phyloP scores from a whole-genome alignment of 2,888 invertebrate species.

The Merodon equestris region DNA sequence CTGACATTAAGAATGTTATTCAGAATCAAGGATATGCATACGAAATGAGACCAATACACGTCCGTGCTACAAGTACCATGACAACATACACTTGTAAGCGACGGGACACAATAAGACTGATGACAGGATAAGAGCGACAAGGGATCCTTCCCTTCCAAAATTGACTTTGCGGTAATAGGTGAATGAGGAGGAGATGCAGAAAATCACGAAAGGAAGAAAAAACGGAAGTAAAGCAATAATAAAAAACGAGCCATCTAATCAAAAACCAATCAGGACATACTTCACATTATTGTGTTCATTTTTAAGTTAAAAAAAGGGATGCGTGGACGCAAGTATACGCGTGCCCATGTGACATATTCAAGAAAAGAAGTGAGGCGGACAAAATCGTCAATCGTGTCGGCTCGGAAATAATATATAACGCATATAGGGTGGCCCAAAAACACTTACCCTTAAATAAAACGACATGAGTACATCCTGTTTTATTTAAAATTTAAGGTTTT shows the following conservation, averaged over 20 bases:
- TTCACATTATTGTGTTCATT: constrained; percentile 38
- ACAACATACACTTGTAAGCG: no score
- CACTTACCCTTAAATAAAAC: no score
- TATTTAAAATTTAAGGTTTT: no score
- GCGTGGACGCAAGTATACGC: neutral
- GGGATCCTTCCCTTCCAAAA: constrained; percentile 15
- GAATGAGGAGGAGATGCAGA: no score
- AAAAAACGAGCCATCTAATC: constrained; percentile 44
- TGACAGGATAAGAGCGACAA: constrained; percentile 39
- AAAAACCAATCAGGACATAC: constrained; percentile 49
- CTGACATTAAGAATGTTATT: constrained; percentile 49
- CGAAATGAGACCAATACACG: constrained; percentile 33
- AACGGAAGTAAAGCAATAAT: no score
- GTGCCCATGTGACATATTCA: neutral
- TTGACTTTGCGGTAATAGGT: constrained; percentile 35
- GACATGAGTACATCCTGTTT: no score
- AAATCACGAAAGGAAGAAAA: no score
- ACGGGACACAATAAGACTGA: constrained; percentile 28
- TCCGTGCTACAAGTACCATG: no score
- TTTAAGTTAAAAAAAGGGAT: neutral
- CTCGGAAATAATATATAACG: no score
- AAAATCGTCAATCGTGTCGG: neutral
- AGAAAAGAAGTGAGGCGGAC: constrained; percentile 6
- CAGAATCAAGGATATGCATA: constrained; percentile 46
- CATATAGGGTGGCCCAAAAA: no score